Evolutionary conservation across 2,113 vertebrate genomes (phyloP).

Genomic region (Varanus salvator): DNA sequence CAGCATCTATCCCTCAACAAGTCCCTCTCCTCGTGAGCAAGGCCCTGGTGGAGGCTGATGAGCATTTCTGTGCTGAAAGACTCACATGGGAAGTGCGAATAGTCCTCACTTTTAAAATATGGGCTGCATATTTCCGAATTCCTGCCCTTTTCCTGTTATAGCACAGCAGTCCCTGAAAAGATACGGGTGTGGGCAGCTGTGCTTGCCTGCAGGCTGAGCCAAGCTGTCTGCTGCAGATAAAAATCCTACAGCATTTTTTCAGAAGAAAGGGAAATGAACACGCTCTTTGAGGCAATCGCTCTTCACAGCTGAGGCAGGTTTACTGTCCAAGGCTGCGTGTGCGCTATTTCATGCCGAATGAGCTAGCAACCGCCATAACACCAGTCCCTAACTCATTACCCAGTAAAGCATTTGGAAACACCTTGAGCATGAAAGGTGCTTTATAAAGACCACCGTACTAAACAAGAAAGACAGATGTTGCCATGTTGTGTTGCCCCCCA

Average conservation of each 20-base stretch:
- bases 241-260: background rate
- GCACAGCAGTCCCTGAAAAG: background rate
- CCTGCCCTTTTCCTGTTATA: background rate
- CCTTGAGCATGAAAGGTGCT: background rate
- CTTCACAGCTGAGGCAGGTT: conserved; percentile 10
- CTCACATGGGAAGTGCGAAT: background rate
- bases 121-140: conserved; percentile 22
- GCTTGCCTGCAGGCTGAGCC: background rate
- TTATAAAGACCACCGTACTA: background rate
- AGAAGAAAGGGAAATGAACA: background rate
- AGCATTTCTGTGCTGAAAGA: background rate
- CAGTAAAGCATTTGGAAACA: conserved; percentile 22
- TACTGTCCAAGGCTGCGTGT: background rate
- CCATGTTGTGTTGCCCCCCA: background rate
- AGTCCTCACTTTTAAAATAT: background rate
- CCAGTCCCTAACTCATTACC: conserved; percentile 3
- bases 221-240: conserved; percentile 7
- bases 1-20: background rate
- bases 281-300: conserved; percentile 4
- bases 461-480: conserved; percentile 4
- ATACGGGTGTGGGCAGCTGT: conserved; percentile 17
- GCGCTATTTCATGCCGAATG: conserved; percentile 2
- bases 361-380: background rate
- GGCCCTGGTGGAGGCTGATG: background rate
- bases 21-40: background rate